Base-by-base conservation (phyloP, 2,797 vertebrate genomes). In the Cheirogaleus major region DNA sequence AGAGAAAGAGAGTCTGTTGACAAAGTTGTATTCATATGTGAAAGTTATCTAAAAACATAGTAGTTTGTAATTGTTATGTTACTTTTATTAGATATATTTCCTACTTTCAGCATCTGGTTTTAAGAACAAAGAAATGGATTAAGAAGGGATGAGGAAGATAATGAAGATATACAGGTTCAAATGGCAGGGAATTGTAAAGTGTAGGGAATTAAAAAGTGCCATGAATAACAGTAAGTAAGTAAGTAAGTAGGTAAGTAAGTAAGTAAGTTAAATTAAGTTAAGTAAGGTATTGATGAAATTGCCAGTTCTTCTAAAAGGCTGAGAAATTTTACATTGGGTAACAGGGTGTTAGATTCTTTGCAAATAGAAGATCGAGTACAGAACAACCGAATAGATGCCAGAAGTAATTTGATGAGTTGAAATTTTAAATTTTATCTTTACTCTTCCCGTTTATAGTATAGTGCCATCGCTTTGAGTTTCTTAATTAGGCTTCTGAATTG, bases 81-180 rank as follows among this genome's bases (percentile, higher is more conserved):
- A 89, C 80, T 96, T 97, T 95, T 96, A 86, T 94, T 95, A 97
- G 86, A 67, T 94, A 57, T 63, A 87, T 91, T 96, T 94, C 57
- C 92, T 57, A 87, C 55, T 93, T 96, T 94, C 22, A 76, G 83
- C 65, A 88, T 92, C 67, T 97, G 75, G 23, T 94, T 96, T 97
- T 97, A 96, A 83, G 78, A 97, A 72, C 84, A 94, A 89, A 95
- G 85, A 94, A 92, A 92, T 94, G 43, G 85, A 89, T 91, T 95
- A 81, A 92, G 69, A 94, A 79, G 88, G 85, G 72, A 95, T 18
- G 65, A 80, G 15, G 57, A 93, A 93, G 87, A 76, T 95, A 94
- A 80, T 85, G 20, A 93, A 96, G 85, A 91, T 27, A 76, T 89
- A 91, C 5, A 95, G 65, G 52, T 84, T 96, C 61, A 96, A 22